Conservation (phyloP, 2,888 invertebrate species). For the Luffia ferchaultella region DNA sequence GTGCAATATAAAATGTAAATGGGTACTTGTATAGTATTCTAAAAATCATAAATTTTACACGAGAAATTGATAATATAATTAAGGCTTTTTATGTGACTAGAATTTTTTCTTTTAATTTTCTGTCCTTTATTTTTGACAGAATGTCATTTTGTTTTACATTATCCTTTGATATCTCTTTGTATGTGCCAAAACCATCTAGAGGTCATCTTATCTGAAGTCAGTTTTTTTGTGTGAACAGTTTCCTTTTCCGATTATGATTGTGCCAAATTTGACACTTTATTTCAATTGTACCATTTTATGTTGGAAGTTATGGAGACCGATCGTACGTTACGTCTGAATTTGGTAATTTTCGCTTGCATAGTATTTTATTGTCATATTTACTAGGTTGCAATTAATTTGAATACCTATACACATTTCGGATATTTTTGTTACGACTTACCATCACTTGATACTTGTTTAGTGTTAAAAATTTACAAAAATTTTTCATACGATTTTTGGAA, state of each 20-base stretch:
- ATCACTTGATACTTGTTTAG: no score
- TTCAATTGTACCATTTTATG: no score
- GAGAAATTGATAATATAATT: background rate
- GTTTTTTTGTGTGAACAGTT: slow-evolving; percentile 15
- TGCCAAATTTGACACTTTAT: slow-evolving; percentile 51
- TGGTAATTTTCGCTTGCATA: no score
- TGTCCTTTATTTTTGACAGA: slow-evolving; percentile 24
- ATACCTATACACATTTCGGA: no score
- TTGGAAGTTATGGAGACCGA: no score
- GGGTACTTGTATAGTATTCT: slow-evolving; percentile 38
- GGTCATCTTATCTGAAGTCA: slow-evolving; percentile 14
- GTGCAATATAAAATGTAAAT: slow-evolving; percentile 47
- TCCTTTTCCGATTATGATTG: slow-evolving; percentile 28
- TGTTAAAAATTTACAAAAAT: no score
- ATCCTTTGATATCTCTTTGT: background rate
- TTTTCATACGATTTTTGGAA: no score
- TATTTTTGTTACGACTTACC: no score
- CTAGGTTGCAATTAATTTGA: no score
- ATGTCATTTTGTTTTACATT: slow-evolving; percentile 16
- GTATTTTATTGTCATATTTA: no score
- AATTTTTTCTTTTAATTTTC: slow-evolving; percentile 25
- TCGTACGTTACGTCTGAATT: no score
- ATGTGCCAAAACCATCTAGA: slow-evolving; percentile 55
- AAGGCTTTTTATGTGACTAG: background rate
- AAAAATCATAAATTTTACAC: slow-evolving; percentile 26